Evolutionary conservation across 2,797 vertebrate species (phyloP).

Genomic region (Protonibea diacanthus): DNA sequence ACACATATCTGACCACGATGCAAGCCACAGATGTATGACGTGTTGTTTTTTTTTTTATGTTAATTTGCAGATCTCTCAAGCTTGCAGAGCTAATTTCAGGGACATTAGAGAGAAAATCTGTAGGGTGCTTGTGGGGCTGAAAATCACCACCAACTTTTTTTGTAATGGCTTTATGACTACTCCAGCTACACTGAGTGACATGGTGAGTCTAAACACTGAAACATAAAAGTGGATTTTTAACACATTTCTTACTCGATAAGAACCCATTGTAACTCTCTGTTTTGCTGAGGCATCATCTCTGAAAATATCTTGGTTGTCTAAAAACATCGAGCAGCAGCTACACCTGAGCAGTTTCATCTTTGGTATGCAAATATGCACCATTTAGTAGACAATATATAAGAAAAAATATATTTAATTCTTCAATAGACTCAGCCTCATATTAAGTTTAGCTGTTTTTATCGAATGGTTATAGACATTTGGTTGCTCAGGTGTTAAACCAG

Average conservation of each 20-base stretch:
- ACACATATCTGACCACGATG: neutral
- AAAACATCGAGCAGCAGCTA: neutral
- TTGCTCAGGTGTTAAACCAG: neutral
- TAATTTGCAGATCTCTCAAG: constrained; percentile 12
- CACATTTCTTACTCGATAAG: neutral
- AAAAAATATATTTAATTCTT: neutral
- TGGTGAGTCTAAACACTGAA: neutral
- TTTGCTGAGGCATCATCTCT: neutral
- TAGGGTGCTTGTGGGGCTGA: neutral
- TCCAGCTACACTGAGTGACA: neutral
- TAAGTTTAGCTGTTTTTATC: neutral
- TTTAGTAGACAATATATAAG: neutral
- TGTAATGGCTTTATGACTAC: neutral
- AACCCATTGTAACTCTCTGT: neutral
- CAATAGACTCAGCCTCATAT: neutral
- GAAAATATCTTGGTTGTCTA: neutral
- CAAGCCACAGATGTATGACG: neutral
- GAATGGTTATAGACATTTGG: neutral
- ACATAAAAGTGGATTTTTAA: neutral
- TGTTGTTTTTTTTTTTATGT: neutral
- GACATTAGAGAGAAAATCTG: constrained; percentile 2
- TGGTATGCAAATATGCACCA: neutral
- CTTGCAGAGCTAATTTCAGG: constrained; percentile 14
- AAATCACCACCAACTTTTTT: constrained; percentile 5
- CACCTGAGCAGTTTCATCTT: neutral